Conservation (phyloP, 2,797 vertebrate genomes). For the Onychomys torridus region DNA sequence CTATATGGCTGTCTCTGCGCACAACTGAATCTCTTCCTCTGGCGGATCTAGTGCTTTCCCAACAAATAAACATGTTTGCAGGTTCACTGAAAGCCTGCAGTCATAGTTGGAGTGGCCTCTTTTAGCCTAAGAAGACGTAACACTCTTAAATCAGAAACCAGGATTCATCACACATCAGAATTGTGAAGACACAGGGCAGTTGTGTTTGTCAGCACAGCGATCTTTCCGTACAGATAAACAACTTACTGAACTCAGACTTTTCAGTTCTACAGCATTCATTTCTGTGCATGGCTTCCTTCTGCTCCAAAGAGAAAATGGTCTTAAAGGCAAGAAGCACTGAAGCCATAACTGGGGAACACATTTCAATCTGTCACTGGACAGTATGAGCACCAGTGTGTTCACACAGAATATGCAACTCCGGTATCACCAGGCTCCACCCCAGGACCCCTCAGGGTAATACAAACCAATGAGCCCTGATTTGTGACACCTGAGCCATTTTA, state of each 20-base stretch:
- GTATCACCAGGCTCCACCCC: background rate
- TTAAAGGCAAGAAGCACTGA: background rate
- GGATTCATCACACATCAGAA: background rate
- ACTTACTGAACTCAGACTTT: background rate
- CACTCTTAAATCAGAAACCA: background rate
- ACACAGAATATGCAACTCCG: too few species aligned
- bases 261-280: background rate
- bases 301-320: background rate
- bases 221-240: background rate
- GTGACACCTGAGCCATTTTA: background rate
- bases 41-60: constrained; percentile 34
- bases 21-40: background rate
- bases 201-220: background rate
- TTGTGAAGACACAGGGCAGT: background rate
- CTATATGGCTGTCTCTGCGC: background rate
- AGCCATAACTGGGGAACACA: background rate
- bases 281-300: background rate
- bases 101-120: background rate
- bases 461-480: background rate
- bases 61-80: constrained; percentile 59
- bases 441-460: background rate
- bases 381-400: background rate
- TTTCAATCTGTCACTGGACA: background rate
- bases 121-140: constrained; percentile 28
- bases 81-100: constrained; percentile 2